phyloP scores from a whole-genome alignment of 2,888 invertebrate species.

The Cancer borealis region DNA sequence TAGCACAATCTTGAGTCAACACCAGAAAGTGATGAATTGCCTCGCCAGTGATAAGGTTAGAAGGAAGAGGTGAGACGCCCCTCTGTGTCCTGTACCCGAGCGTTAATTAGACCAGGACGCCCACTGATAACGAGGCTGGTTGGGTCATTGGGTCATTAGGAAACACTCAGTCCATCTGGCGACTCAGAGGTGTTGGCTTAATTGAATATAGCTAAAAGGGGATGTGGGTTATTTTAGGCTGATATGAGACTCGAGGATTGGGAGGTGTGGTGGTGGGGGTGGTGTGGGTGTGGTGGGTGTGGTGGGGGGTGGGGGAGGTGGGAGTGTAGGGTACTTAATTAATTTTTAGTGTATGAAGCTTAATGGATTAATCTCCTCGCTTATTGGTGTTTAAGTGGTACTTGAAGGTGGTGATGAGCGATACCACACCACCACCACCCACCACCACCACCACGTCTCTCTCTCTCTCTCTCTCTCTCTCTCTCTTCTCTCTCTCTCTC shows the following conservation, averaged over 20 bases:
- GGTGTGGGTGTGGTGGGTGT: background rate
- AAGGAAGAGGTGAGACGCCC: slow-evolving; percentile 31
- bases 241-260: background rate
- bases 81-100: slow-evolving; percentile 34
- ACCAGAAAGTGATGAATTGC: slow-evolving; percentile 48
- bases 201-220: slow-evolving; percentile 65
- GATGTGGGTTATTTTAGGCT: slow-evolving; percentile 56
- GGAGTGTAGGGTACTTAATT: slow-evolving; percentile 39
- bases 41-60: background rate
- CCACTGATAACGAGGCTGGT: slow-evolving; percentile 65
- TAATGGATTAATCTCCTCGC: slow-evolving; percentile 38
- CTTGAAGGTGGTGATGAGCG: slow-evolving; percentile 30
- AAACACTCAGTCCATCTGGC: slow-evolving; percentile 67
- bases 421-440: background rate
- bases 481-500: no score
- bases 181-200: slow-evolving; percentile 52
- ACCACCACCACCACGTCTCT: no score
- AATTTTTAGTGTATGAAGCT: slow-evolving; percentile 43
- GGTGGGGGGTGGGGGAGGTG: slow-evolving; percentile 5
- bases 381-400: slow-evolving; percentile 25
- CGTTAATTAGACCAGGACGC: slow-evolving; percentile 72
- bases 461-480: background rate
- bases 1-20: slow-evolving; percentile 32
- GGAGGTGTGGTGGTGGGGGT: background rate
- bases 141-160: slow-evolving; percentile 69